Percentiles rank a stretch among this genome's conserved stretches.
phyloP scores from a whole-genome alignment of 2,888 invertebrate genomes.

The Lasioglossum vierecki region DNA sequence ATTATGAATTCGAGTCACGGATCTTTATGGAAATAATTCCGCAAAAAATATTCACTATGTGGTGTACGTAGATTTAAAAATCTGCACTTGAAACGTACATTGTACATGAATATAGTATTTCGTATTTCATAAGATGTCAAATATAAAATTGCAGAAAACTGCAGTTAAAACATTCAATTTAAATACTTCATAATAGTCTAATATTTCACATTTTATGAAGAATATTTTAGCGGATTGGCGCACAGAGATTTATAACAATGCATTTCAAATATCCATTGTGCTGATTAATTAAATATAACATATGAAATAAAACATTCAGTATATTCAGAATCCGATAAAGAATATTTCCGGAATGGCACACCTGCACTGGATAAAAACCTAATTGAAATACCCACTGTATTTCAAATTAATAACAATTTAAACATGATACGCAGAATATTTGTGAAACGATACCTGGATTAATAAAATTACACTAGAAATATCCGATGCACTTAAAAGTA shows the following conservation, averaged over 20 bases:
- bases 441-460: not conserved
- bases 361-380: no score
- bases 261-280: not conserved
- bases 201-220: not conserved
- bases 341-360: no score
- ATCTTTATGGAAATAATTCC: not conserved
- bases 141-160: not conserved
- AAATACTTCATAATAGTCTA: not conserved
- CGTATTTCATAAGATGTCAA: not conserved
- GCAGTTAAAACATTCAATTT: not conserved
- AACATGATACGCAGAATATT: not conserved
- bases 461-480: not conserved
- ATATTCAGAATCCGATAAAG: not conserved
- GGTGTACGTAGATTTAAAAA: not conserved
- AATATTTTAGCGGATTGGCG: not conserved
- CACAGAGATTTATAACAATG: not conserved
- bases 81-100: not conserved
- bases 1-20: not conserved
- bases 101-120: not conserved
- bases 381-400: no score
- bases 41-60: not conserved
- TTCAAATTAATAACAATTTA: no score
- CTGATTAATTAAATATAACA: not conserved
- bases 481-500: not conserved
- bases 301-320: not conserved